Base-by-base conservation (phyloP, 2,113 vertebrate species). In the Brienomyrus longianalis region DNA sequence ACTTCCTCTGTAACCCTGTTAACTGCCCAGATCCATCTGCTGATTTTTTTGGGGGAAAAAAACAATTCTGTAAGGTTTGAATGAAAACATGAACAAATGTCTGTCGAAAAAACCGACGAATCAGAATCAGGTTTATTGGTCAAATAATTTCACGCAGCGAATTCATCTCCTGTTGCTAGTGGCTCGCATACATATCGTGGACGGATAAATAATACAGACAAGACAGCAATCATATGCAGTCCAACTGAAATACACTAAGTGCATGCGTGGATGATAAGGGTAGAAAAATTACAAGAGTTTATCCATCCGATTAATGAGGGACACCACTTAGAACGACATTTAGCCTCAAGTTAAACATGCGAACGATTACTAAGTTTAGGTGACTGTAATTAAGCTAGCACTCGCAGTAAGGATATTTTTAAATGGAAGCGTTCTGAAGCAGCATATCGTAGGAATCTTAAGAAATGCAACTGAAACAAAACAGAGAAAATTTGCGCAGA, bases 1-100 rank as follows among this genome's bases (percentile, higher is more conserved):
- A 92, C 92, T 92, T 90, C 91, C 90, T 87, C 51, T 56, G 48
- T 21, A 54, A 87, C 85, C 85, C 15, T 54, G 85, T 17, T 56
- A 87, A 87, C 51, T n/a, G 27, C 27, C 13, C 27, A 86, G 48
- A 23, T 5, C 19, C 27, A 54, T 87, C 51, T 87, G 85, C 27
- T 52, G 6, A 54, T 87, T 87, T 39, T 77, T 77, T 31, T 8
- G 19, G 21, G 3, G 0, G 11, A 31, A 77, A 77, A 17, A 15
- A 80, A 39, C 43, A 7, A 85, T 27, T 86, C 48, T 35, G 27
- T 35, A 48, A 87, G 85, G 85, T 35, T 54, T 48, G 50, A 87
- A 39, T 48, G 15, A 39, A 54, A 51, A 35, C 27, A 11, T 50
- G 31, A 74, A 35, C 31, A 35, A 74, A 35, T 35, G 66, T 70